Conservation (phyloP, 2,888 invertebrate genomes). For the Drosophila melanocephala region DNA sequence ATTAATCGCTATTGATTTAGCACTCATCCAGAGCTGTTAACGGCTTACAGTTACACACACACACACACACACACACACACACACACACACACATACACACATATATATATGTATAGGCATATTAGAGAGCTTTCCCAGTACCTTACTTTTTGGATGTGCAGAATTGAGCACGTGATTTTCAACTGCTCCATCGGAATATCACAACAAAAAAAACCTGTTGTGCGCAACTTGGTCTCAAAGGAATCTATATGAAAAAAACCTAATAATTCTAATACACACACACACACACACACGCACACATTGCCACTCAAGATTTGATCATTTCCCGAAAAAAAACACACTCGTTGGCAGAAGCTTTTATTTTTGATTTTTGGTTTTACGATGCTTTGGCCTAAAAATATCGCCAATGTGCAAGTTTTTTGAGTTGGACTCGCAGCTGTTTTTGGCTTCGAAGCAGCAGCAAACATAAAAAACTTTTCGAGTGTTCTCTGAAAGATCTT, state of each 20-base stretch:
- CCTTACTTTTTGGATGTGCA: not conserved
- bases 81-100: no score
- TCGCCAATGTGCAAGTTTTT: conserved; percentile 40
- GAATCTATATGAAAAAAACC: not conserved
- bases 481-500: conserved; percentile 2
- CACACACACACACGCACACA: conserved; percentile 24
- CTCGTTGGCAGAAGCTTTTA: conserved; percentile 31
- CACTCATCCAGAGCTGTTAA: not conserved
- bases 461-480: conserved; percentile 23
- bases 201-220: conserved; percentile 1
- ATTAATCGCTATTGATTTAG: conserved; percentile 69
- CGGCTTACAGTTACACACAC: conserved; percentile 10
- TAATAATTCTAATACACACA: not conserved
- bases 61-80: no score
- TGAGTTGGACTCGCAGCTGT: conserved; percentile 69
- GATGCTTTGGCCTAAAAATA: conserved; percentile 74
- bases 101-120: not conserved
- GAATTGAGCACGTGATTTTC: not conserved
- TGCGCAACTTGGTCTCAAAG: conserved; percentile 36
- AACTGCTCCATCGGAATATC: not conserved
- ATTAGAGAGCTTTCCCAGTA: not conserved
- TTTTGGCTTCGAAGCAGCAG: conserved; percentile 8
- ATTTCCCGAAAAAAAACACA: conserved; percentile 20
- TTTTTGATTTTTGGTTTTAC: conserved; percentile 38
- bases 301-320: conserved; percentile 51